Conservation (phyloP, 2,797 vertebrate genomes). For the Tokudaia tokunoshimensis region DNA sequence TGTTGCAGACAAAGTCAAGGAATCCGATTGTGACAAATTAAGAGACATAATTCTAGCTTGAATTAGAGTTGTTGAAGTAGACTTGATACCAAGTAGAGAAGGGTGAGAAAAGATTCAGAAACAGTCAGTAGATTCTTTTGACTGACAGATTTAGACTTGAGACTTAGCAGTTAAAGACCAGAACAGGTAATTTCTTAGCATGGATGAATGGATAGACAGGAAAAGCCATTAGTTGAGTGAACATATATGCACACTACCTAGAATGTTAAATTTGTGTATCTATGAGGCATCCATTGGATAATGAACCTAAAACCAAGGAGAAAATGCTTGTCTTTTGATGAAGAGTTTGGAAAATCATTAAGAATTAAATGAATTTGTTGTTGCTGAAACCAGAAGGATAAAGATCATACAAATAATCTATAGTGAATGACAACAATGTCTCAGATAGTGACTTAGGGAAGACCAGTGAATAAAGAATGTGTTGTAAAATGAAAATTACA, state of each 20-base stretch:
- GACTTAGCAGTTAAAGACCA: not conserved
- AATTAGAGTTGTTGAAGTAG: not conserved
- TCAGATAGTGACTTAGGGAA: not conserved
- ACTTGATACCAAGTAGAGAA: not conserved
- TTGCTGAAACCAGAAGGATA: not conserved
- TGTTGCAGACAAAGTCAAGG: not conserved
- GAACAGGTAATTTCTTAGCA: not conserved
- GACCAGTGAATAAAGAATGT: too few species aligned
- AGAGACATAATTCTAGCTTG: not conserved
- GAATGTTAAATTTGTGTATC: not conserved
- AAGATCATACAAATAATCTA: not conserved
- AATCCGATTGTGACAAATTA: not conserved
- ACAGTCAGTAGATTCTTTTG: not conserved
- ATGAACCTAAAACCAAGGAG: not conserved
- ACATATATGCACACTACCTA: not conserved
- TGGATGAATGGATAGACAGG: not conserved
- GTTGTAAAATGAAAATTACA: not conserved
- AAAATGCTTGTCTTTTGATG: not conserved
- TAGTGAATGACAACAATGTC: not conserved
- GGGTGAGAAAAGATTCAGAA: not conserved
- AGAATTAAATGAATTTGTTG: not conserved
- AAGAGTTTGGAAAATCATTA: conserved; percentile 29
- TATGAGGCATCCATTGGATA: not conserved
- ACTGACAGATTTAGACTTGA: not conserved
- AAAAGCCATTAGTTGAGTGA: not conserved